These are phyloP conservation scores for Eurystomus gularis DNA, from an alignment of 2,113 vertebrate genomes.

Conservation along the genomic window DNA sequence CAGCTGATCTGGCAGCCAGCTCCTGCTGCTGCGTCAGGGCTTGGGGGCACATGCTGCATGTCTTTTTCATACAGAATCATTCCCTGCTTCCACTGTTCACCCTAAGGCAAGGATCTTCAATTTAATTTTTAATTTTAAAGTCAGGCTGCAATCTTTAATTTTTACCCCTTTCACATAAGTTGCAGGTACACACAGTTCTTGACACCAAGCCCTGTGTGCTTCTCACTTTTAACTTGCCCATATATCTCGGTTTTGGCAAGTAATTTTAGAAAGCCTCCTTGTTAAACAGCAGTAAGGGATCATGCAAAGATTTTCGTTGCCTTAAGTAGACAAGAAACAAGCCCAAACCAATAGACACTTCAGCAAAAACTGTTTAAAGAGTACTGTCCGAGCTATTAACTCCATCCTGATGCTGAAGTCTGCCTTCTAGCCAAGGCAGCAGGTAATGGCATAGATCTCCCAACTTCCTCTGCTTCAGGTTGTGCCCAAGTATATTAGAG, in stretches of 20 bases:
- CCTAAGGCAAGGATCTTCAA: background rate
- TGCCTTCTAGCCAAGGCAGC: background rate
- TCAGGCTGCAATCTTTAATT: background rate
- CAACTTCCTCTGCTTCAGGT: background rate
- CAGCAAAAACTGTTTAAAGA: background rate
- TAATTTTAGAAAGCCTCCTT: background rate
- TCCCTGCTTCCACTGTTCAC: background rate
- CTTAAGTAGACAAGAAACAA: background rate
- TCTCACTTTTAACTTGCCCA: background rate
- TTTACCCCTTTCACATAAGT: background rate
- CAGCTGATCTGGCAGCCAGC: background rate
- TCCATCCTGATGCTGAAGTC: background rate
- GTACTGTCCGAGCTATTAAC: background rate
- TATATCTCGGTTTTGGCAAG: background rate
- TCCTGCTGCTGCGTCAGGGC: background rate
- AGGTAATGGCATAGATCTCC: background rate
- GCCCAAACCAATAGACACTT: background rate
- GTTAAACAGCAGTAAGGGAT: background rate
- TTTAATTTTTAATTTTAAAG: background rate
- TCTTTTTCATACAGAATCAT: background rate
- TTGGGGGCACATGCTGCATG: background rate
- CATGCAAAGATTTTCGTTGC: background rate
- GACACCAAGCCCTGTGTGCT: background rate
- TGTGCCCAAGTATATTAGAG: background rate
- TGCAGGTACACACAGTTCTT: background rate